These are phyloP conservation scores for Lasioglossum villosulum DNA, from an alignment of 2,888 invertebrate species.

Conservation along the genomic window DNA sequence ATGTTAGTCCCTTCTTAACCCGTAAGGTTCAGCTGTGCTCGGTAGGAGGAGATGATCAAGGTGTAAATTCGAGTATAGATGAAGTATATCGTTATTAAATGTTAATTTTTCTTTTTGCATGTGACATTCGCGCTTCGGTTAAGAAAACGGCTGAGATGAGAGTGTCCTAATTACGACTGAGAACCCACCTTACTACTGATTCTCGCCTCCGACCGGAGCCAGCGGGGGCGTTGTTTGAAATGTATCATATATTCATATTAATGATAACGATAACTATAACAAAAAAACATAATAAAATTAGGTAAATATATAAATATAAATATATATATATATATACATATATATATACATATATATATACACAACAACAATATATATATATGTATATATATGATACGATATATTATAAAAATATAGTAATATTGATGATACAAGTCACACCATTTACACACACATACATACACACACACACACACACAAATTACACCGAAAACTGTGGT, in stretches of 20 bases:
- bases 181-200: constrained; percentile 74
- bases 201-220: constrained; percentile 79
- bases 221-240: constrained; percentile 84
- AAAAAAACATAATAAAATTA: constrained; percentile 81
- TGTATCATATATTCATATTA: constrained; percentile 85
- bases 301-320: constrained; percentile 76
- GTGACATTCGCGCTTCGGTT: constrained; percentile 71
- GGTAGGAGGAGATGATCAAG: constrained; percentile 79
- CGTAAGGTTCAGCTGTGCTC: constrained; percentile 80
- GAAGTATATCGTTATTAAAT: constrained; percentile 62
- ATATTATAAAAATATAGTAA: constrained; percentile 78
- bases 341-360: constrained; percentile 45
- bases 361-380: constrained; percentile 64
- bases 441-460: constrained; percentile 53
- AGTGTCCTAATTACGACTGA: constrained; percentile 64
- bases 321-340: constrained; percentile 66
- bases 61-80: constrained; percentile 68
- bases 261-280: constrained; percentile 82
- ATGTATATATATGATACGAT: constrained; percentile 72
- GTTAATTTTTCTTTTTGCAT: constrained; percentile 55
- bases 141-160: constrained; percentile 54
- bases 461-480: constrained; percentile 47
- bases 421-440: constrained; percentile 75
- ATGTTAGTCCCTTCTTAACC: constrained; percentile 81
- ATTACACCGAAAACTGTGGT: constrained; percentile 66